These are phyloP conservation scores for Hirundo rustica DNA, from an alignment of 2,797 vertebrate genomes.

Conservation along the genomic window DNA sequence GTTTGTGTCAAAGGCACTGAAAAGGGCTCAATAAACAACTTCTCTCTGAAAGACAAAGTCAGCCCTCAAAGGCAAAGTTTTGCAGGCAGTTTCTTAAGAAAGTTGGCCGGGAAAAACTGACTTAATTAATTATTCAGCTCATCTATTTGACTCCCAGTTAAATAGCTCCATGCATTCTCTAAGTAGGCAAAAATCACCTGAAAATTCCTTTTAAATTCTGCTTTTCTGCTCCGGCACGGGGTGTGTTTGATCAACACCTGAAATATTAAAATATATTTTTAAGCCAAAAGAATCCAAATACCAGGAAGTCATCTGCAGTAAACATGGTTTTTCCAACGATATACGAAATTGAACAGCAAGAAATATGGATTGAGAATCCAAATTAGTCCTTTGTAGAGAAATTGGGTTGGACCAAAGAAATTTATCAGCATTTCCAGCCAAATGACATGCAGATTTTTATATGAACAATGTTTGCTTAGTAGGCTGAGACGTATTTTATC, in stretches of 20 bases:
- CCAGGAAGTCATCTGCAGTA: not conserved
- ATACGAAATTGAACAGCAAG: not conserved
- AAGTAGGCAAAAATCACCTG: not conserved
- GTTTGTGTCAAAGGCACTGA: not conserved
- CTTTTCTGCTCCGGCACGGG: not conserved
- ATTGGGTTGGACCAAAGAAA: not conserved
- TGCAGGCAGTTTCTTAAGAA: not conserved
- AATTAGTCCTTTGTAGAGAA: not conserved
- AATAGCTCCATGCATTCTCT: not conserved
- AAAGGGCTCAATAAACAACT: constrained; percentile 7
- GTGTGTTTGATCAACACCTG: not conserved
- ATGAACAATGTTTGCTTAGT: not conserved
- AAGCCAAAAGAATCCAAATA: not conserved
- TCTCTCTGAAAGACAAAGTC: not conserved
- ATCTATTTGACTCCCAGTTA: not conserved
- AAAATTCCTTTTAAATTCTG: not conserved
- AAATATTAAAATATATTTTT: not conserved
- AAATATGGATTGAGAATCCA: not conserved
- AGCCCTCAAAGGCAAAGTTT: not conserved
- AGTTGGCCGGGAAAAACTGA: not conserved
- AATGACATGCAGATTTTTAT: not conserved
- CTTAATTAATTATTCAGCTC: not conserved
- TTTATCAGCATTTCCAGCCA: not conserved
- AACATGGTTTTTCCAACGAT: not conserved
- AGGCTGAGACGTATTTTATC: not conserved